Evolutionary conservation across 2,113 vertebrate species (phyloP).

Genomic region (Actinemys pallida): DNA sequence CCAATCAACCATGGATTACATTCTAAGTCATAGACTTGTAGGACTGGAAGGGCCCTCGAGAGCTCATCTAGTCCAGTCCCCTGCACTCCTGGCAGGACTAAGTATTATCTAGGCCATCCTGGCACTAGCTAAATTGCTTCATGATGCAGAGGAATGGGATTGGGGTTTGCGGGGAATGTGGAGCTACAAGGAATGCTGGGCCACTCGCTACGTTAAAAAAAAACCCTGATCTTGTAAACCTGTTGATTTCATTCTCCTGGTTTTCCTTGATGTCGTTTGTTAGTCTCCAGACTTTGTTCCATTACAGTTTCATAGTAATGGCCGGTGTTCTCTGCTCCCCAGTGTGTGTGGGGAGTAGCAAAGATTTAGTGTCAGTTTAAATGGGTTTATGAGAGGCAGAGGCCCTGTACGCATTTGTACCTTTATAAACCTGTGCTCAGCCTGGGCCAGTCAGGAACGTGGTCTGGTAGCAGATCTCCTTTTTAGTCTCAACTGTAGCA

Average conservation of each 20-base stretch:
- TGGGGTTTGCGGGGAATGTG: no score
- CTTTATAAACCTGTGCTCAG: neutral
- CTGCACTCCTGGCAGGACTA: no score
- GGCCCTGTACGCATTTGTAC: neutral
- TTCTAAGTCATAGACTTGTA: no score
- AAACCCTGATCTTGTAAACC: conserved; percentile 70
- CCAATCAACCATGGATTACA: neutral
- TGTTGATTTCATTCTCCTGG: conserved; percentile 72
- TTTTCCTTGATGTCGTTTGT: conserved; percentile 57
- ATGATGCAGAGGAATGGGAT: neutral
- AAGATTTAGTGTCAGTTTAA: neutral
- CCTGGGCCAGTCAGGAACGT: neutral
- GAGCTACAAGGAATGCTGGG: neutral
- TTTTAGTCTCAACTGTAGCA: neutral
- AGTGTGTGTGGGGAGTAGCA: neutral
- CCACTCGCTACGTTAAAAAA: conserved; percentile 43
- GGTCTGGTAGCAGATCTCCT: neutral
- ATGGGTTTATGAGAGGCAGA: neutral
- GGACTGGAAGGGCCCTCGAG: no score
- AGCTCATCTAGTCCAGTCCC: no score
- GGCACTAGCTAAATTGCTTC: neutral
- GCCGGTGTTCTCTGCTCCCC: neutral
- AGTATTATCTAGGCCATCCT: no score
- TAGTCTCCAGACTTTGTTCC: conserved; percentile 68
- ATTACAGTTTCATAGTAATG: conserved; percentile 64